Evolutionary conservation across 2,113 vertebrate genomes (phyloP), one percentile per base, ranked within the genome.

Genomic region (Grallaria varia): DNA sequence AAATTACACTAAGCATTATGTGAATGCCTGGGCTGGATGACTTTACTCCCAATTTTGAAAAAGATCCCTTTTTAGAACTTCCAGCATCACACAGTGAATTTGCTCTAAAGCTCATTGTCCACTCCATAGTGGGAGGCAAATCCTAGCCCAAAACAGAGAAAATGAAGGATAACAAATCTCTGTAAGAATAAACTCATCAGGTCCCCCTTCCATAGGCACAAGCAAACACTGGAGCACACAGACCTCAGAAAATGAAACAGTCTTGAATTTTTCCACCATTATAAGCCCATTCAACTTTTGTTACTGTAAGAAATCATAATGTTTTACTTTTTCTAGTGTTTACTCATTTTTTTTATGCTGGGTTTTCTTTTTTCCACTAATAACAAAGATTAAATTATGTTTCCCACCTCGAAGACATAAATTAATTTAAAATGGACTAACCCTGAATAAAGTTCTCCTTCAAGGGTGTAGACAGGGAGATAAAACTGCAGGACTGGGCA

Each of bases 311-410:
- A 91, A 80, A 67, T 49, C 31, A n/a, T 5, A 12, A 68, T 5
- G 11, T 3, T 71, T 8, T 9, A 14, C 59, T 63, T 90, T 81
- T 14, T 72, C 7, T 91, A 66, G 45, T 16, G 17, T 55, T 66
- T 31, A 40, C 17, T 33, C 2, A 12, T 42, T 37, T 75, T 82
- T 82, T 80, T 69, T 8, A 22, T 0, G 0, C 14, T 83, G 24
- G 10, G 5, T 11, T 64, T 39, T 62, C n/a, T 78, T 86, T 42
- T 4, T 3, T 72, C 24, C 10, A 9, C 53, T 72, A 91, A 60
- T 40, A 87, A 35, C 11, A 50, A 89, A 60, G 18, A 7, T 69
- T 33, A 77, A 93, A 55, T 19, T 59, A 23, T 39, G 17, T 18
- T 74, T 86, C 45, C 44, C 12, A 58, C 18, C 14, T 67, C 71